phyloP scores from a whole-genome alignment of 2,113 vertebrate genomes.

The Choloepus hoffmanni region DNA sequence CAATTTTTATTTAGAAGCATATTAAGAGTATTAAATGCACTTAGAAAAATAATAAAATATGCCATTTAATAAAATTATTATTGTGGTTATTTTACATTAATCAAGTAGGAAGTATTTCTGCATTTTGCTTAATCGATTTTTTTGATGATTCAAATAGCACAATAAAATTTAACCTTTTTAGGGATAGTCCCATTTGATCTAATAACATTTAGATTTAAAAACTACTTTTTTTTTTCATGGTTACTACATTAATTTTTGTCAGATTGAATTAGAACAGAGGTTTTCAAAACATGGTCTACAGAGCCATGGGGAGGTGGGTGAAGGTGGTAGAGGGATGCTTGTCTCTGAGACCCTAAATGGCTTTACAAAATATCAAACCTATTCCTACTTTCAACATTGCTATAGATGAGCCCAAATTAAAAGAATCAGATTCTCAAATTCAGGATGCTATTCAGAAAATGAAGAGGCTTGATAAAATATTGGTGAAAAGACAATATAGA shows the following conservation, averaged over 20 bases:
- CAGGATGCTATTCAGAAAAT: slow-evolving; percentile 90
- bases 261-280: background rate
- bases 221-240: background rate
- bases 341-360: background rate
- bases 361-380: slow-evolving; percentile 26
- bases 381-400: slow-evolving; percentile 53
- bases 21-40: slow-evolving; percentile 13
- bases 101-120: slow-evolving; percentile 22
- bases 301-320: background rate
- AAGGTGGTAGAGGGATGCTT: background rate
- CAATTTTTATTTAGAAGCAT: slow-evolving; percentile 42
- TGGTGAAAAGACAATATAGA: slow-evolving; percentile 85
- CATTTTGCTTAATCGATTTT: background rate
- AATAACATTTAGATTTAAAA: slow-evolving; percentile 18
- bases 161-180: slow-evolving; percentile 43
- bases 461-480: slow-evolving; percentile 90
- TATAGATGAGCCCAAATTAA: slow-evolving; percentile 76
- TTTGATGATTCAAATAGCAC: slow-evolving; percentile 29
- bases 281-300: background rate
- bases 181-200: background rate
- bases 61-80: slow-evolving; percentile 34
- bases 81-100: slow-evolving; percentile 25
- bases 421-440: slow-evolving; percentile 84
- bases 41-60: slow-evolving; percentile 48
- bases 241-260: slow-evolving; percentile 2